These are phyloP conservation scores for Drosophila bunnanda DNA, from an alignment of 2,888 invertebrate genomes.

Conservation along the genomic window DNA sequence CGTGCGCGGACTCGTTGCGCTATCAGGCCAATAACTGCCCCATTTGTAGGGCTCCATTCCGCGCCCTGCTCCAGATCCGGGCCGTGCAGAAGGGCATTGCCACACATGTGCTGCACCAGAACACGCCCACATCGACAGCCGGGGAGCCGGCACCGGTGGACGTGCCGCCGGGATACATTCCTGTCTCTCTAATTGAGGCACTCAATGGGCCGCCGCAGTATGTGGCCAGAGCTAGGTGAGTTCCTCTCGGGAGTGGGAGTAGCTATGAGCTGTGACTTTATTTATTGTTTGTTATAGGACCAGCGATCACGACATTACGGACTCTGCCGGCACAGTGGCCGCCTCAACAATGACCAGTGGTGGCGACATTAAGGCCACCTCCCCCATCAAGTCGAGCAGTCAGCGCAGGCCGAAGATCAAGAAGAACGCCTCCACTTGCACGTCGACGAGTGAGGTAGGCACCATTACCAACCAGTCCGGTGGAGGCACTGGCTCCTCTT, in stretches of 20 bases:
- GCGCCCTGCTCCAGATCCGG: constrained; percentile 97
- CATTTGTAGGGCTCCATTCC: constrained; percentile 99
- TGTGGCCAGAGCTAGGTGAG: constrained; percentile 72
- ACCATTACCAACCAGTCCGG: constrained; percentile 59
- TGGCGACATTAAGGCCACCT: constrained; percentile 79
- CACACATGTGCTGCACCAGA: constrained; percentile 83
- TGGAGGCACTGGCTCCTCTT: constrained; percentile 22
- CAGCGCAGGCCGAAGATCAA: constrained; percentile 82
- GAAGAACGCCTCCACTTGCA: constrained; percentile 80
- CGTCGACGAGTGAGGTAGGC: constrained; percentile 74
- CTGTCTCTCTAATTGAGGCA: constrained; percentile 97
- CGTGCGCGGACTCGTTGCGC: constrained; percentile 97
- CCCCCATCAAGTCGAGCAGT: constrained; percentile 82
- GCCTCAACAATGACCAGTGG: constrained; percentile 71
- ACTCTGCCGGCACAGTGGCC: constrained; percentile 50
- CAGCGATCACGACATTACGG: constrained; percentile 56
- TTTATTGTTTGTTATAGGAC: constrained; percentile 30
- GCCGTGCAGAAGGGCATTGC: constrained; percentile 91
- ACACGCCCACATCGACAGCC: constrained; percentile 86
- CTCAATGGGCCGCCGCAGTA: constrained; percentile 93
- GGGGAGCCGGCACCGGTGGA: constrained; percentile 85
- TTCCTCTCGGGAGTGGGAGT: background rate
- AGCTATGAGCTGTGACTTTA: background rate
- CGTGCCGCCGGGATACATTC: constrained; percentile 96
- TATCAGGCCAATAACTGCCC: constrained; percentile 99